phyloP scores from a whole-genome alignment of 2,888 invertebrate genomes.

The Lasioglossum vierecki region DNA sequence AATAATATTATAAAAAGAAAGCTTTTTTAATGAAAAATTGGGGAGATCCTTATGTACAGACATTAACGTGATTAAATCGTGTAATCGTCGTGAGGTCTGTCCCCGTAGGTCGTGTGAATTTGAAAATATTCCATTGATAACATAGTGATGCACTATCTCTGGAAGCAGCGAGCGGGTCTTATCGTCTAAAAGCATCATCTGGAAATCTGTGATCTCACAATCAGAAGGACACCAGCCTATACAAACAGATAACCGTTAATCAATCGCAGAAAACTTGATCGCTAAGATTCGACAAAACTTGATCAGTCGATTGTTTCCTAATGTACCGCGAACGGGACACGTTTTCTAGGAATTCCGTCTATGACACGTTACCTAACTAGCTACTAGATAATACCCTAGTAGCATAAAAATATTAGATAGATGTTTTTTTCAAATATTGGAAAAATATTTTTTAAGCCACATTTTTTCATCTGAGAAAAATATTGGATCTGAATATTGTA shows the following conservation, averaged over 20 bases:
- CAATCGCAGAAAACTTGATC: conserved; percentile 35
- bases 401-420: too few species aligned
- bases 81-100: background rate
- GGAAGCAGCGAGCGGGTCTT: conserved; percentile 21
- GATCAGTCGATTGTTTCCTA: background rate
- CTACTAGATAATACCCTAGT: too few species aligned
- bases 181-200: conserved; percentile 51
- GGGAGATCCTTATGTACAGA: background rate
- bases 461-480: too few species aligned
- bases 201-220: conserved; percentile 48
- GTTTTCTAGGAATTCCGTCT: background rate
- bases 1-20: too few species aligned
- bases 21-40: too few species aligned
- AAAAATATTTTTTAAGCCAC: too few species aligned
- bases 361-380: background rate
- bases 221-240: conserved; percentile 28
- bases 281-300: background rate
- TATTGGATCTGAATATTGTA: too few species aligned
- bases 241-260: conserved; percentile 36
- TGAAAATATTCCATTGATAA: conserved; percentile 58
- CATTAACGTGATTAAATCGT: background rate
- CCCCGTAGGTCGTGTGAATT: conserved; percentile 52
- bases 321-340: background rate
- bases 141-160: conserved; percentile 42
- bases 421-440: too few species aligned